phyloP scores from a whole-genome alignment of 1,140 invertebrate species.

The Microplitis mediator region DNA sequence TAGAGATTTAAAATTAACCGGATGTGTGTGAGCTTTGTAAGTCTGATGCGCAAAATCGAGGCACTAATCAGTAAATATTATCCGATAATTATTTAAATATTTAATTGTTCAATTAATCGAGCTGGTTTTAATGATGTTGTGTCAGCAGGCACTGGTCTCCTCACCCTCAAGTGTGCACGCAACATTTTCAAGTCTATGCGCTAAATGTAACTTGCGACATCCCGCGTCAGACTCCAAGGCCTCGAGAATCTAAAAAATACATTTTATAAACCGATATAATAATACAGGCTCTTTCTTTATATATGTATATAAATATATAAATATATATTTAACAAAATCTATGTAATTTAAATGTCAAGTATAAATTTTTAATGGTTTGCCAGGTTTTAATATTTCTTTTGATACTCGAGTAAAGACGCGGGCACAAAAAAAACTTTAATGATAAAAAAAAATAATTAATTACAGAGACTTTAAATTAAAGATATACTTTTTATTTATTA shows the following conservation, averaged over 20 bases:
- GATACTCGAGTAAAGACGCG: constrained; percentile 1
- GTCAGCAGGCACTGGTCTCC: constrained; percentile 63
- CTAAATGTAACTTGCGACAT: constrained; percentile 86
- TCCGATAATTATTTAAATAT: background rate
- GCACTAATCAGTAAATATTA: constrained; percentile 53
- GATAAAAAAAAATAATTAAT: background rate
- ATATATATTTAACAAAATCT: background rate
- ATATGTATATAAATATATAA: background rate
- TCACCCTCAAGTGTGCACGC: constrained; percentile 88
- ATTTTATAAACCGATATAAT: background rate
- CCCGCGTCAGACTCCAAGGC: constrained; percentile 80
- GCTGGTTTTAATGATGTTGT: constrained; percentile 36
- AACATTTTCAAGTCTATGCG: constrained; percentile 87
- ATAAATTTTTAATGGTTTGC: no score
- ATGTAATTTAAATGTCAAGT: background rate
- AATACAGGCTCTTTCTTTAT: background rate
- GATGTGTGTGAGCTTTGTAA: no score
- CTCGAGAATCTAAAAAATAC: constrained; percentile 72
- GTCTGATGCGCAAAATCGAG: constrained; percentile 53
- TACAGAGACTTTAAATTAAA: no score
- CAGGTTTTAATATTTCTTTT: no score
- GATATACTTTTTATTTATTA: no score
- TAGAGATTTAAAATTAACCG: background rate
- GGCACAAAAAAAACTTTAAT: no score
- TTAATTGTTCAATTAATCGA: constrained; percentile 28